A percentile compares a stretch with the other conserved stretches of the same genome.
Conservation (phyloP, 2,888 invertebrate genomes). For the Aleiodes alternator region DNA sequence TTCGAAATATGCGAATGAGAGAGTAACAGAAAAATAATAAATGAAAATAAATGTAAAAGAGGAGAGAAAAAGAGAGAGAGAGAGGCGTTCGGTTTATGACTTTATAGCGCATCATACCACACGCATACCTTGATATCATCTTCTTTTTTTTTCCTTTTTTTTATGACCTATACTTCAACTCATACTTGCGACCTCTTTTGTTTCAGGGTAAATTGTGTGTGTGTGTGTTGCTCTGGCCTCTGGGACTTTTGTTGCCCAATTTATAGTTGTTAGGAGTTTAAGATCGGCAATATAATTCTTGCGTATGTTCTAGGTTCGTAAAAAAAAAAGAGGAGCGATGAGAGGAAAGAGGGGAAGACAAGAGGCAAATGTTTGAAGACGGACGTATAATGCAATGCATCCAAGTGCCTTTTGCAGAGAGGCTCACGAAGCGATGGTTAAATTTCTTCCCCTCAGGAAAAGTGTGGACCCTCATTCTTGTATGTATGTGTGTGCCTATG, state of each 20-base stretch:
- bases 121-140: conserved; percentile 49
- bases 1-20: conserved; percentile 29
- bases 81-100: conserved; percentile 60
- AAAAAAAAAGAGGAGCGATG: too few species aligned
- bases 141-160: conserved; percentile 41
- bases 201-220: conserved; percentile 47
- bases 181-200: conserved; percentile 11
- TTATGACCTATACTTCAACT: conserved; percentile 33
- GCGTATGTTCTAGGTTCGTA: conserved; percentile 11
- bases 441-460: neutral
- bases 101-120: conserved; percentile 66
- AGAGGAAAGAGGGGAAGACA: conserved; percentile 23
- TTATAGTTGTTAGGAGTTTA: conserved; percentile 66
- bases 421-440: neutral
- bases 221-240: conserved; percentile 42
- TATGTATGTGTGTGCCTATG: conserved; percentile 40
- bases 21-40: conserved; percentile 36
- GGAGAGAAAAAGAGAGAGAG: conserved; percentile 34
- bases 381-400: conserved; percentile 1
- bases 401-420: neutral
- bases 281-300: conserved; percentile 58
- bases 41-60: conserved; percentile 33
- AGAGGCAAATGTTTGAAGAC: neutral
- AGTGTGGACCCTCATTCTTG: conserved; percentile 39
- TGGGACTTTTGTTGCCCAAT: conserved; percentile 64